Evolutionary conservation across 2,113 vertebrate species (phyloP).

Genomic region (Dunckerocampus dactyliophorus): DNA sequence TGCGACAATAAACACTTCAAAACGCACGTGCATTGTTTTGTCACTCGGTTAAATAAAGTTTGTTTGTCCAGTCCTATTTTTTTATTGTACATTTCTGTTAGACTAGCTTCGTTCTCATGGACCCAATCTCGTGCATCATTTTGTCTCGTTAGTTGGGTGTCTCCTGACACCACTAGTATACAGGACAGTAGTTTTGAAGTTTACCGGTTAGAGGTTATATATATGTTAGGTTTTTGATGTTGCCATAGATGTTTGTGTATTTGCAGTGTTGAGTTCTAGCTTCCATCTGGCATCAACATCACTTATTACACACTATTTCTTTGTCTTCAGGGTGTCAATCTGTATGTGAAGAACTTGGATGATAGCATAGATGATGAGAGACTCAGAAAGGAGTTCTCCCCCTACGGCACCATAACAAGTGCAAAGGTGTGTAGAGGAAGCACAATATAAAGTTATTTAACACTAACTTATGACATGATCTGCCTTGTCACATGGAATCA

Average conservation of each 20-base stretch:
- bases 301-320: neutral
- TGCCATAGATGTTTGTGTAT: neutral
- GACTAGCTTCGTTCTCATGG: too few relatives aligned
- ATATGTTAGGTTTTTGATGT: neutral
- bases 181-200: too few relatives aligned
- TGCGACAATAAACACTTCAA: too few relatives aligned
- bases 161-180: too few relatives aligned
- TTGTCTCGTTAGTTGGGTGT: too few relatives aligned
- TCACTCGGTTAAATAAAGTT: too few relatives aligned
- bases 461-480: neutral
- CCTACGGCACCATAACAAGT: constrained; percentile 93
- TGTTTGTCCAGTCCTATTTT: too few relatives aligned
- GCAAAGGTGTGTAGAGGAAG: constrained; percentile 77
- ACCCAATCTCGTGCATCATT: too few relatives aligned
- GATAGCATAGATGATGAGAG: constrained; percentile 87
- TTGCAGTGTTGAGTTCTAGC: neutral
- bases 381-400: constrained; percentile 90
- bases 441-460: neutral
- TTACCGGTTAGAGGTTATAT: too few relatives aligned
- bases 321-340: constrained; percentile 84
- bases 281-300: neutral
- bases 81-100: too few relatives aligned
- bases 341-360: constrained; percentile 96
- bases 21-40: too few relatives aligned
- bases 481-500: neutral